These are phyloP conservation scores for Vesta saturnalis DNA, from an alignment of 2,888 invertebrate genomes.

Conservation along the genomic window DNA sequence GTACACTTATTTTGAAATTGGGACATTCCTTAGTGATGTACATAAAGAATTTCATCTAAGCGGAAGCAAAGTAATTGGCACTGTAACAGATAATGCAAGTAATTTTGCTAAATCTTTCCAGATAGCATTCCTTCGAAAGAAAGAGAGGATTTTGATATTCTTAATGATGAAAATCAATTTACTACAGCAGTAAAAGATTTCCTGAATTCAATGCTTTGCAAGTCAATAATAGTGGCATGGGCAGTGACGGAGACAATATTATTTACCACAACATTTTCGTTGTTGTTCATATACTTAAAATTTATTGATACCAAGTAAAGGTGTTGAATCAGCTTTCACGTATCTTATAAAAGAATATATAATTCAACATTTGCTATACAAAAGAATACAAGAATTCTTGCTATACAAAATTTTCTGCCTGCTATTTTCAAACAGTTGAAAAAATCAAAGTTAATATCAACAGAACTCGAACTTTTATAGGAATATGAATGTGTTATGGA, in stretches of 20 bases:
- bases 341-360: slow-evolving; percentile 15
- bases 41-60: too few species aligned
- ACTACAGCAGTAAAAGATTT: too few species aligned
- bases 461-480: background rate
- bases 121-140: too few species aligned
- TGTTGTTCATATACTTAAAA: slow-evolving; percentile 5
- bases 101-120: background rate
- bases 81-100: background rate
- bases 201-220: background rate
- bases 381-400: slow-evolving; percentile 3
- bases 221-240: background rate
- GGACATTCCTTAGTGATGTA: too few species aligned
- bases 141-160: too few species aligned
- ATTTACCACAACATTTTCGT: background rate
- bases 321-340: background rate
- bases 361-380: slow-evolving; percentile 12
- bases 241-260: background rate
- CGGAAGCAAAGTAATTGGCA: too few species aligned
- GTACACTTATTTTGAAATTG: background rate
- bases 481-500: slow-evolving; percentile 8
- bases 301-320: slow-evolving; percentile 13
- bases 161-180: too few species aligned
- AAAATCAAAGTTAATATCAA: background rate
- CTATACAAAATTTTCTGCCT: background rate
- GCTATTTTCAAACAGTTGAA: background rate